Evolutionary conservation across 2,888 invertebrate species (phyloP), one percentile per base, ranked within the genome.

Genomic region (Tethea ocularis): DNA sequence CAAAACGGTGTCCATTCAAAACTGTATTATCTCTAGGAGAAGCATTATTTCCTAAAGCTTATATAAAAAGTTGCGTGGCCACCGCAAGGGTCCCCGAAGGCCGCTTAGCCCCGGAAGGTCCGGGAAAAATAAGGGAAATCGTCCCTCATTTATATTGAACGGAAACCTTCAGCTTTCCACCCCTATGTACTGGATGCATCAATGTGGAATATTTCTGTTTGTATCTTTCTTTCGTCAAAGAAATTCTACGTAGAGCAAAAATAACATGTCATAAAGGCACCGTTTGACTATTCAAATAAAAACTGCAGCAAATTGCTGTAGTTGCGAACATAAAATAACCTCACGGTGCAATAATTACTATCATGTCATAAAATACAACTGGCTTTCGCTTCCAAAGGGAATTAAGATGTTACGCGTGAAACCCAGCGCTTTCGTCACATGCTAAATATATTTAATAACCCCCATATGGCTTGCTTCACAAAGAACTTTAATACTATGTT

Each of bases 91-190:
- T 91, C 91, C 91, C 91, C 63, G 66, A 78, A 73, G 91, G 76
- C 88, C 88, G 84, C 86, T 91, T 91, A 90, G 84, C 81, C 80
- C 77, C 73, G 67, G 66, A 78, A 82, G 80, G 83, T 79, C 78
- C 76, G 75, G 77, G 77, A 72, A 80, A 84, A 86, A 84, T 84
- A 83, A 83, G 82, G 86, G 81, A 86, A 87, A 87, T 78, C 81
- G 83, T 82, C 83, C 80, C 87, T 87, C 89, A 87, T 89, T 86
- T 86, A 88, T 89, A 86, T 87, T 86, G 87, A 86, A 87, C 80
- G 80, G 75, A 78, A 80, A 77, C 77, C 83, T 79, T 78, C 75
- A 74, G 73, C 72, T 74, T 71, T 68, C 69, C 69, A 66, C 63
- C 54, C 64, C 33, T 17, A 17, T 52, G 26, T 57, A 24, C 51